Percentiles rank a stretch among this genome's conserved stretches.
Conservation (phyloP, 2,113 vertebrate species). For the Tursiops truncatus region DNA sequence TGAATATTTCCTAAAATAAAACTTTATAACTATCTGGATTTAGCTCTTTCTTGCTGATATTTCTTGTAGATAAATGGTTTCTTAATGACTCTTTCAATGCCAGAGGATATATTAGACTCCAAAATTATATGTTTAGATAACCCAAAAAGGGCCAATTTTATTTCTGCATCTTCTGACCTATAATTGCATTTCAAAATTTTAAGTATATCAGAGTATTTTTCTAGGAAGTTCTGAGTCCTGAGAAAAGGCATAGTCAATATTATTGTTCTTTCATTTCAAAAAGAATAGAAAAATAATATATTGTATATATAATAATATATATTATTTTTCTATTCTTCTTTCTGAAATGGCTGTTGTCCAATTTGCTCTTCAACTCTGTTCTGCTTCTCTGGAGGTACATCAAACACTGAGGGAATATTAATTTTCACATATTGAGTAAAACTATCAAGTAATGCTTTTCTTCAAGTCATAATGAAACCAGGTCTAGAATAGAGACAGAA, state of each 20-base stretch:
- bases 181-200: constrained; percentile 29
- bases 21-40: constrained; percentile 65
- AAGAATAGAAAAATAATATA: background rate
- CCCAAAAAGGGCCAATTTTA: constrained; percentile 33
- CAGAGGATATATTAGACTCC: constrained; percentile 60
- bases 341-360: background rate
- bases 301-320: background rate
- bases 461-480: constrained; percentile 4
- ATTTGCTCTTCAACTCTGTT: background rate
- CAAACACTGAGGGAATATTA: background rate
- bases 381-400: background rate
- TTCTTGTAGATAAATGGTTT: constrained; percentile 63
- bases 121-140: constrained; percentile 71
- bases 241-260: background rate
- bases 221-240: constrained; percentile 1
- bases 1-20: constrained; percentile 69
- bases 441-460: background rate
- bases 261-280: background rate
- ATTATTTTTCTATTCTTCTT: background rate
- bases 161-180: constrained; percentile 48
- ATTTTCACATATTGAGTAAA: constrained; percentile 18
- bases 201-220: constrained; percentile 6
- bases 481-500: background rate
- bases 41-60: constrained; percentile 62
- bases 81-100: constrained; percentile 61